These are phyloP conservation scores for Cebidichthys violaceus DNA, from an alignment of 2,113 vertebrate genomes.

Conservation along the genomic window DNA sequence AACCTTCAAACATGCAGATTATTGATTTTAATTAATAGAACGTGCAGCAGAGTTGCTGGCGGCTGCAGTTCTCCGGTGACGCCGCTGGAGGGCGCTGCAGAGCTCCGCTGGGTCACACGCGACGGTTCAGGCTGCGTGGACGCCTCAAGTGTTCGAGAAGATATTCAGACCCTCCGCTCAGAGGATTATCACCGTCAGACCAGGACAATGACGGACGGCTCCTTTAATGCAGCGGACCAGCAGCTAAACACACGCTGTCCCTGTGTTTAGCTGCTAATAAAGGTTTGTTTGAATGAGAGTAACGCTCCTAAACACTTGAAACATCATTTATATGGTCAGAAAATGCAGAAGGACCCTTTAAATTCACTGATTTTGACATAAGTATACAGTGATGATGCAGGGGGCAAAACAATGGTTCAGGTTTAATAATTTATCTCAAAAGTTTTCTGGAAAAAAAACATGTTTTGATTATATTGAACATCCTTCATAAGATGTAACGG, in stretches of 20 bases:
- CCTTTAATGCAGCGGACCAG: neutral
- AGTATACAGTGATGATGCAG: no score
- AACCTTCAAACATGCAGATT: neutral
- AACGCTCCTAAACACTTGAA: neutral
- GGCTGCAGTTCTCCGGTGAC: neutral
- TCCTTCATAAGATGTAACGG: no score
- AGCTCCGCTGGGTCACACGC: slow-evolving; percentile 33
- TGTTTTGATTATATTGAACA: neutral
- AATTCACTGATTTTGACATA: neutral
- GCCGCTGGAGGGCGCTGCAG: slow-evolving; percentile 53
- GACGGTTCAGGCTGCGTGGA: slow-evolving; percentile 14
- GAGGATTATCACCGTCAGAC: slow-evolving; percentile 48
- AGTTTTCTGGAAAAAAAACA: neutral
- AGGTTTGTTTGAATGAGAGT: neutral
- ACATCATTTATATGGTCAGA: neutral
- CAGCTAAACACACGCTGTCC: neutral
- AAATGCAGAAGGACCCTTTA: neutral
- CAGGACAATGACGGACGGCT: slow-evolving; percentile 20
- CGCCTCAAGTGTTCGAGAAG: slow-evolving; percentile 38
- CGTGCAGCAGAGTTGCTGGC: neutral
- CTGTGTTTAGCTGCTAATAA: neutral
- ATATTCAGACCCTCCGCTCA: slow-evolving; percentile 39
- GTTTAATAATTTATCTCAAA: neutral
- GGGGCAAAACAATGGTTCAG: no score
- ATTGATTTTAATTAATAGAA: neutral